Evolutionary conservation across 2,888 invertebrate genomes (phyloP), one percentile per base, ranked within the genome.

Genomic region (Venustoraphidia nigricollis): DNA sequence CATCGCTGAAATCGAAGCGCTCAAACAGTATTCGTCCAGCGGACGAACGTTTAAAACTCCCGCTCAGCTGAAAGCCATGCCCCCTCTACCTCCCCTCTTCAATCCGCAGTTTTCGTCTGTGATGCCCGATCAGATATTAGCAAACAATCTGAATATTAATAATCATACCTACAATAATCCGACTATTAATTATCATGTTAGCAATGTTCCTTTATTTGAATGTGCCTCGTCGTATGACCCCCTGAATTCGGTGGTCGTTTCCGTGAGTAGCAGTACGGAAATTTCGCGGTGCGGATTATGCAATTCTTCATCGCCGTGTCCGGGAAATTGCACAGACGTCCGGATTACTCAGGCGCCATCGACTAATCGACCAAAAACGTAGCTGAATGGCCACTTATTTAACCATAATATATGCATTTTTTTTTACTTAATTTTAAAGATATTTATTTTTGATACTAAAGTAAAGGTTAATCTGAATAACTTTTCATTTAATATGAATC

Each of bases 21-120:
- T 60, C 35, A 48, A 58, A 46, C 52, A 54, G 35, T 53, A 52
- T 45, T 46, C 50, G 11, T 27, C 17, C 11, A 50, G 51, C 36
- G 39, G 47, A 9, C 52, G 60, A n/a, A 46, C 57, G 10, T 63
- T 65, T 52, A 65, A 65, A 53, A 65, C 64, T 9, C 62, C 64
- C 5, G 64, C 63, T 8, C 62, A 65, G 55, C 57, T 61, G 14
- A 66, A 65, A 53, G 63, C 64, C 57, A 59, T 64, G 58, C 63
- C 64, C 1, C 59, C 60, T 3, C 47, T 59, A 11, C 55, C 58
- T n/a, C 36, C 50, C 13, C 47, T 49, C 2, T 50, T 48, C 10
- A 9, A 9, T 14, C 40, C 40, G 9, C 40, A 14, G 2, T 39
- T 39, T 14, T 8, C 40, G 40, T 11, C 40, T 14, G 40, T 39